Percentiles rank a stretch among this genome's conserved stretches.
phyloP scores from a whole-genome alignment of 2,113 vertebrate species.

The Microcebus murinus region DNA sequence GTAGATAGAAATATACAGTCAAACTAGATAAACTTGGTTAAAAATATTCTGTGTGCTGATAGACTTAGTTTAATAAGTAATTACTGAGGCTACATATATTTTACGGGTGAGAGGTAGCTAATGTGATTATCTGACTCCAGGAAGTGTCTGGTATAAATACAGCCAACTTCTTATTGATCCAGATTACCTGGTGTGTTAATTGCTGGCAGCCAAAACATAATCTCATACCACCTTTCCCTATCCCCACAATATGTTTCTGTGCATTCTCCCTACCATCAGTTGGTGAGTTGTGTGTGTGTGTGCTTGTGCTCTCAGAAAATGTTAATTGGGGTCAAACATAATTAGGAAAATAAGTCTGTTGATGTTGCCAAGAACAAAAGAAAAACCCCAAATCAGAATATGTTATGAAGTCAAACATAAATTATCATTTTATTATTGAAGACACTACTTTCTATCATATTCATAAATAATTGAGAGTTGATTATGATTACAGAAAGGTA shows the following conservation, averaged over 20 bases:
- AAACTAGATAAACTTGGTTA: slow-evolving; percentile 40
- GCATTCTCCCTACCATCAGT: slow-evolving; percentile 40
- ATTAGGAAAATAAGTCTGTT: slow-evolving; percentile 68
- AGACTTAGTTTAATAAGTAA: slow-evolving; percentile 58
- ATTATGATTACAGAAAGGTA: slow-evolving; percentile 2
- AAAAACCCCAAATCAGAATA: slow-evolving; percentile 41
- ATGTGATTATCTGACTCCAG: slow-evolving; percentile 65
- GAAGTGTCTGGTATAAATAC: slow-evolving; percentile 41
- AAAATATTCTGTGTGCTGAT: neutral
- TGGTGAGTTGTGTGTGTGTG: slow-evolving; percentile 14
- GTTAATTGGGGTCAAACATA: slow-evolving; percentile 57
- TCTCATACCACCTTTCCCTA: slow-evolving; percentile 51
- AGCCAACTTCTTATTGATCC: slow-evolving; percentile 54
- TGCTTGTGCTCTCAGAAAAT: neutral
- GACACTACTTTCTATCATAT: neutral
- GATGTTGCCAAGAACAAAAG: slow-evolving; percentile 63
- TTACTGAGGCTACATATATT: slow-evolving; percentile 27
- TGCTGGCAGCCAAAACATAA: slow-evolving; percentile 58
- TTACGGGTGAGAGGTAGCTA: slow-evolving; percentile 45
- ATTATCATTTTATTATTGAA: slow-evolving; percentile 60
- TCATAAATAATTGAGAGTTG: slow-evolving; percentile 47
- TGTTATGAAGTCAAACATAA: slow-evolving; percentile 55
- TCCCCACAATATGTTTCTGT: slow-evolving; percentile 55
- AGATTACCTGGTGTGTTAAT: slow-evolving; percentile 65
- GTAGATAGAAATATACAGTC: neutral